phyloP scores from a whole-genome alignment of 2,797 vertebrate species.

The Dryobates pubescens region DNA sequence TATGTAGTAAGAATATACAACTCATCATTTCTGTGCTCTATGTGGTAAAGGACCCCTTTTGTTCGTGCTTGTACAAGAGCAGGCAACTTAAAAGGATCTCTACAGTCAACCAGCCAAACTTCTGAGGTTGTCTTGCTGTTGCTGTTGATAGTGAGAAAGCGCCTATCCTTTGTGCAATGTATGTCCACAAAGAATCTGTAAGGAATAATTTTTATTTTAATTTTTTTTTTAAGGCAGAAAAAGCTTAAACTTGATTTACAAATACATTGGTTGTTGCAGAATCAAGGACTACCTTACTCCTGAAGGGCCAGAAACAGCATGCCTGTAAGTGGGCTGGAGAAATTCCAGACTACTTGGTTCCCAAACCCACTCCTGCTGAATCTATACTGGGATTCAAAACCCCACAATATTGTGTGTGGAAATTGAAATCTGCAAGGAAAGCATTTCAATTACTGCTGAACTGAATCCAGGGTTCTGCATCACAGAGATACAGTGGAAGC shows the following conservation, averaged over 20 bases:
- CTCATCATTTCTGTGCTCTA: slow-evolving; percentile 86
- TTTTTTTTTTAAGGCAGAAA: no score
- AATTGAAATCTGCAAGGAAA: background rate
- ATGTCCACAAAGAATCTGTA: slow-evolving; percentile 94
- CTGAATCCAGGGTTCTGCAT: background rate
- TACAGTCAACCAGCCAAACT: slow-evolving; percentile 82
- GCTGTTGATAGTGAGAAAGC: slow-evolving; percentile 90
- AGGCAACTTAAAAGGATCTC: slow-evolving; percentile 77
- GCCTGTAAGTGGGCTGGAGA: background rate
- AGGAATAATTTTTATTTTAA: background rate
- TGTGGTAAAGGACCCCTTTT: slow-evolving; percentile 86
- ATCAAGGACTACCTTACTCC: background rate
- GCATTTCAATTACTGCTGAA: background rate
- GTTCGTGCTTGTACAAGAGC: slow-evolving; percentile 86
- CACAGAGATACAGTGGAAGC: background rate
- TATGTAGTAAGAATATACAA: slow-evolving; percentile 91
- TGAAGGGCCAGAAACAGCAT: background rate
- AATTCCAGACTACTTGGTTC: background rate
- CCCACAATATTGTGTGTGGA: background rate
- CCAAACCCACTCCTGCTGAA: background rate
- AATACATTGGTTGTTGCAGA: background rate
- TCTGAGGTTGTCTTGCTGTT: slow-evolving; percentile 92
- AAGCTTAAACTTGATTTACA: background rate
- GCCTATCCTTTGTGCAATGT: slow-evolving; percentile 85
- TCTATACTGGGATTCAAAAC: background rate